Evolutionary conservation across 2,113 vertebrate species (phyloP), one percentile per base, ranked within the genome.

Genomic region (Tretioscincus oriximinensis): DNA sequence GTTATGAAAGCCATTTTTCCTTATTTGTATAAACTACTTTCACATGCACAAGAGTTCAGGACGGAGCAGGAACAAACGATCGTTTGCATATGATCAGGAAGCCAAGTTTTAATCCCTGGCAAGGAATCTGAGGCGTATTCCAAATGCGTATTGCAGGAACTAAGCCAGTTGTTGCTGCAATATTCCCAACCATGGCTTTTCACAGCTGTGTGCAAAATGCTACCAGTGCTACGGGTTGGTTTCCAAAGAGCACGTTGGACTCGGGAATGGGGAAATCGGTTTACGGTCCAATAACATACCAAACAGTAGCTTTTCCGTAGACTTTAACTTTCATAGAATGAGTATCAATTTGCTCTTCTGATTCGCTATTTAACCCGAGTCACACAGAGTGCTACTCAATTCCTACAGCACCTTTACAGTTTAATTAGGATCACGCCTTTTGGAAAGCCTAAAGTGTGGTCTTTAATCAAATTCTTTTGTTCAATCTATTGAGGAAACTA

Each of bases 11-110:
- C 54, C 6, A 16, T 29, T 45, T 76, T 67, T 72, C 24, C 10
- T 58, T 73, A 24, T 87, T 86, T 83, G 29, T 83, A 77, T 86
- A 75, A 88, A 81, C 29, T 65, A 22, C 26, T 84, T 86, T 71
- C 79, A 76, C 78, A 81, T 82, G 68, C 35, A 76, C 71, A 41
- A 82, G 69, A 49, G 82, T 67, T 79, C 69, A 54, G 35, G 86
- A 61, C 22, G 73, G 5, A 76, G 75, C 20, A 82, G 82, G 80
- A 73, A 7, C 41, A 87, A 86, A 87, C 80, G 54, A 31, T 29
- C 45, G 86, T 85, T 85, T 81, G 31, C 60, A 87, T 72, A 54
- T 82, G 84, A 76, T 12, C 51, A 77, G 73, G 74, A 61, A 61
- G 64, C 68, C 78, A 78, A 41, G 54, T 41, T 65, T 80, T 45